These are phyloP conservation scores for Brachynemurus nebulosus DNA, from an alignment of 2,888 invertebrate genomes.

Conservation along the genomic window DNA sequence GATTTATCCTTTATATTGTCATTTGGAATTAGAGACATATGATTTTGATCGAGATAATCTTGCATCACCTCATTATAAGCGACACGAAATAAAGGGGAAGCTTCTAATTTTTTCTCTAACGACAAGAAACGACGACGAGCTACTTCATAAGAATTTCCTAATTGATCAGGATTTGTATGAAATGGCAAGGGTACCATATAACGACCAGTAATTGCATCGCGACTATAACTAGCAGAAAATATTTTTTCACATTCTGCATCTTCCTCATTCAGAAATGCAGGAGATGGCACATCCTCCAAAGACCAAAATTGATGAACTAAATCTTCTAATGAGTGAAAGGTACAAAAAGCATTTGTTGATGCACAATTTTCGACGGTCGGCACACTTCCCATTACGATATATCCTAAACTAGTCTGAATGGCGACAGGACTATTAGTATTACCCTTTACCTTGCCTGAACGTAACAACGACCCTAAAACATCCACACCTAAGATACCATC, in stretches of 20 bases:
- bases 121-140: slow-evolving; percentile 10
- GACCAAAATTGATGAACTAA: too few species aligned
- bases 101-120: slow-evolving; percentile 12
- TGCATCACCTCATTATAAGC: slow-evolving; percentile 6
- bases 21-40: background rate
- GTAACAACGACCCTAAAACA: too few species aligned
- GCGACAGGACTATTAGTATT: too few species aligned
- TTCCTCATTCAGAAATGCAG: too few species aligned
- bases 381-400: too few species aligned
- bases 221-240: slow-evolving; percentile 9
- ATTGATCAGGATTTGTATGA: background rate
- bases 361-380: too few species aligned
- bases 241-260: slow-evolving; percentile 13
- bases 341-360: too few species aligned
- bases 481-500: too few species aligned
- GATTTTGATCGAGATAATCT: background rate
- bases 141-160: slow-evolving; percentile 10
- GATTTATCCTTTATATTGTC: background rate
- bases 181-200: slow-evolving; percentile 17
- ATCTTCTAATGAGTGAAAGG: too few species aligned
- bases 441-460: too few species aligned
- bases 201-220: slow-evolving; percentile 13
- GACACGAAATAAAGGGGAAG: slow-evolving; percentile 4
- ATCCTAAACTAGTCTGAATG: too few species aligned
- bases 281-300: too few species aligned